Conservation (phyloP, 2,888 invertebrate species). For the Xylota segnis region DNA sequence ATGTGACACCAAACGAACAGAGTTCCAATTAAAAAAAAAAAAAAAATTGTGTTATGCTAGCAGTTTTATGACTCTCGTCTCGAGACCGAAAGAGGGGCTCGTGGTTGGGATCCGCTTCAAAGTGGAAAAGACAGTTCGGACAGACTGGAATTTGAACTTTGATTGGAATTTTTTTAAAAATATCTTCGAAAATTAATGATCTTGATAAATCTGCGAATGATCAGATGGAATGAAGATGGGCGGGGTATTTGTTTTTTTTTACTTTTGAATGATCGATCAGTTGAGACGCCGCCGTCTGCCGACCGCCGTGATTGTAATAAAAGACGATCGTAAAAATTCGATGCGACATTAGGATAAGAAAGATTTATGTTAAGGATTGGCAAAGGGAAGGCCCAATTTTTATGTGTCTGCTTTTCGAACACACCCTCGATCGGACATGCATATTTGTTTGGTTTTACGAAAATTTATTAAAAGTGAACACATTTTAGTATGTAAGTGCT, state of each 20-base stretch:
- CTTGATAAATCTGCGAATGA: slow-evolving; percentile 3
- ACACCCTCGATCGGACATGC: background rate
- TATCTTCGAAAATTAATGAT: slow-evolving; percentile 18
- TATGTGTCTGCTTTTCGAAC: background rate
- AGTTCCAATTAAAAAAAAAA: slow-evolving; percentile 27
- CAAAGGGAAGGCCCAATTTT: background rate
- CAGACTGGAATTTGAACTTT: slow-evolving; percentile 43
- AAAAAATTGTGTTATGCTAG: background rate
- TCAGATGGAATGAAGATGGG: slow-evolving; percentile 9
- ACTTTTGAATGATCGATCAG: slow-evolving; percentile 16
- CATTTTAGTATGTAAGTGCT: too few species aligned
- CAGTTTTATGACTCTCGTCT: slow-evolving; percentile 1
- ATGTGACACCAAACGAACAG: slow-evolving; percentile 41
- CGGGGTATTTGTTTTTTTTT: background rate
- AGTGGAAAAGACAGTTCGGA: background rate
- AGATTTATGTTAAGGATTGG: slow-evolving; percentile 3
- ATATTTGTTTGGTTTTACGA: background rate
- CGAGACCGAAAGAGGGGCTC: background rate
- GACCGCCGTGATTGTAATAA: background rate
- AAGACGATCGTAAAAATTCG: slow-evolving; percentile 12
- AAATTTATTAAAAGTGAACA: too few species aligned
- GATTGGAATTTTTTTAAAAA: background rate
- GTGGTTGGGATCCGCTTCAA: slow-evolving; percentile 1
- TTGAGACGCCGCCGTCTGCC: background rate
- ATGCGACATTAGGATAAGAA: background rate